A percentile compares a stretch with the other conserved stretches of the same genome.
phyloP scores from a whole-genome alignment of 2,888 invertebrate genomes.

The Ichneumon xanthorius region DNA sequence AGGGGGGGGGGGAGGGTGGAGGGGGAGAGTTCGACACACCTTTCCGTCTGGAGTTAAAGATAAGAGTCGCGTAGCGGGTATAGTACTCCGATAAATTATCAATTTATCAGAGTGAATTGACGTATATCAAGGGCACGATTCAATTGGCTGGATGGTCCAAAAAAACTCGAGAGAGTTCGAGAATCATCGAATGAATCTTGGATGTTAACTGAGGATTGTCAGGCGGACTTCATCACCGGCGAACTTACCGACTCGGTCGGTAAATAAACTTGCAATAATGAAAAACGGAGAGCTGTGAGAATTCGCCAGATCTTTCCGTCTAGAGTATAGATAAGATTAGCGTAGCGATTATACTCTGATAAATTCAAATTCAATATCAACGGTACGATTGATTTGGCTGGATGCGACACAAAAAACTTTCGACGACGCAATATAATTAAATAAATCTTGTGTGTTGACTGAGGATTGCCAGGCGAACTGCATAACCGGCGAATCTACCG shows the following conservation, averaged over 20 bases:
- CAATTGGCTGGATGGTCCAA: too few species aligned
- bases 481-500: not conserved
- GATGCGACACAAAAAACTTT: not conserved
- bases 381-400: too few species aligned
- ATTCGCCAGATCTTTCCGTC: not conserved
- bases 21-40: not conserved
- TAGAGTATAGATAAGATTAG: not conserved
- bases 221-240: too few species aligned
- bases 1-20: not conserved
- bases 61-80: not conserved
- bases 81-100: not conserved
- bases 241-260: too few species aligned
- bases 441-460: not conserved
- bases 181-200: too few species aligned
- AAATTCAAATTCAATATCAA: not conserved
- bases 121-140: too few species aligned
- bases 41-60: not conserved
- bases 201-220: too few species aligned
- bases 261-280: too few species aligned
- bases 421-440: not conserved
- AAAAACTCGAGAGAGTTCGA: too few species aligned
- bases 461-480: not conserved
- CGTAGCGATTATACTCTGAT: not conserved
- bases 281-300: not conserved
- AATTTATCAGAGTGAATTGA: not conserved